Percentiles rank a stretch among this genome's conserved stretches.
These are phyloP conservation scores for Kryptolebias ocellatus DNA, from an alignment of 2,797 vertebrate species.

Conservation along the genomic window DNA sequence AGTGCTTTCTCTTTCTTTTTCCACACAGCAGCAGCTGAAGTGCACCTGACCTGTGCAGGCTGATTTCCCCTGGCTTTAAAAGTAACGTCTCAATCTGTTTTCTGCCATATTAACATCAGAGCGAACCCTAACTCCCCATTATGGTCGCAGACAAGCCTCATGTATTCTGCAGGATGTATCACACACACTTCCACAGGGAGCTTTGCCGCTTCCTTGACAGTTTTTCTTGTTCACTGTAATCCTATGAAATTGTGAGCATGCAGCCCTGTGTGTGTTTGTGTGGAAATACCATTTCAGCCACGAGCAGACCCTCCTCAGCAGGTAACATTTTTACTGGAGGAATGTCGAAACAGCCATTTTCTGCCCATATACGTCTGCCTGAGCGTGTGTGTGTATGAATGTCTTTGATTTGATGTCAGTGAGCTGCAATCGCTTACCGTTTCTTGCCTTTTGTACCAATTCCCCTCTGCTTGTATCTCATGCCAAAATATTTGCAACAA, in stretches of 20 bases:
- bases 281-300: slow-evolving; percentile 76
- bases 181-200: slow-evolving; percentile 52
- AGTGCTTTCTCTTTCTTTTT: slow-evolving; percentile 1
- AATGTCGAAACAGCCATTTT: slow-evolving; percentile 78
- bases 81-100: slow-evolving; percentile 74
- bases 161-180: slow-evolving; percentile 58
- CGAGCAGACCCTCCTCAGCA: slow-evolving; percentile 59
- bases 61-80: slow-evolving; percentile 71
- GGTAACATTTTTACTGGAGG: slow-evolving; percentile 78
- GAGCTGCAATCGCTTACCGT: no score
- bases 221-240: slow-evolving; percentile 64
- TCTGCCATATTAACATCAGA: slow-evolving; percentile 69
- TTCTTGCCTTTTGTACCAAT: slow-evolving; percentile 1
- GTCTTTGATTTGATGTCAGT: background rate
- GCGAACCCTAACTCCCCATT: slow-evolving; percentile 50
- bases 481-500: background rate
- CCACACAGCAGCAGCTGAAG: slow-evolving; percentile 23
- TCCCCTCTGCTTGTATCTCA: background rate
- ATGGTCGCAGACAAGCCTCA: slow-evolving; percentile 40
- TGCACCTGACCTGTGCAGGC: slow-evolving; percentile 54
- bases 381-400: slow-evolving; percentile 10
- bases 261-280: slow-evolving; percentile 45
- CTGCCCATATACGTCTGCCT: slow-evolving; percentile 42
- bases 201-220: slow-evolving; percentile 64
- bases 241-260: slow-evolving; percentile 58